Evolutionary conservation across 1,140 invertebrate species (phyloP).

Genomic region (Alviniconcha marisindica): DNA sequence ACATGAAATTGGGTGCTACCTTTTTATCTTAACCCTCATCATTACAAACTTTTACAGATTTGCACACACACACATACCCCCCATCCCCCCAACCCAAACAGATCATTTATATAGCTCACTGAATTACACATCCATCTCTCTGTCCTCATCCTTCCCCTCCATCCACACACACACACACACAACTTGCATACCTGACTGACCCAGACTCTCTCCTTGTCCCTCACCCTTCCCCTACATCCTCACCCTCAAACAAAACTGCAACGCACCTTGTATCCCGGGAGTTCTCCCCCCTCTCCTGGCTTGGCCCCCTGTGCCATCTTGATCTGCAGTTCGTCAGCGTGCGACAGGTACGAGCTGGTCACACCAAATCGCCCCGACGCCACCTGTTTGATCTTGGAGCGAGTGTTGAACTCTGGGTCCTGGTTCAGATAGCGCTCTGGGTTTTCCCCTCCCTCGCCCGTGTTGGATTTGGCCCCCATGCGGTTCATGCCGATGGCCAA

Average conservation of each 20-base stretch:
- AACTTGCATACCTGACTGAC: too few relatives aligned
- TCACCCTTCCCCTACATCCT: too few relatives aligned
- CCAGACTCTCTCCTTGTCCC: too few relatives aligned
- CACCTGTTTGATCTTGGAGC: slow-evolving; percentile 87
- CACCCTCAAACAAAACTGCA: not conserved
- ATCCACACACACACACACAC: too few relatives aligned
- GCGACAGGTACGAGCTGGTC: slow-evolving; percentile 96
- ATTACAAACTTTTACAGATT: too few relatives aligned
- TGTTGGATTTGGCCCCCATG: slow-evolving; percentile 97
- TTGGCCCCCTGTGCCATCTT: slow-evolving; percentile 78
- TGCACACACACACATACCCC: too few relatives aligned
- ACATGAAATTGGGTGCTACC: too few relatives aligned
- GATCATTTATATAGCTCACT: too few relatives aligned
- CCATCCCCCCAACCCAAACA: too few relatives aligned
- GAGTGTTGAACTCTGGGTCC: slow-evolving; percentile 83
- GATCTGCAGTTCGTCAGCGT: slow-evolving; percentile 83
- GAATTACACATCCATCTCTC: too few relatives aligned
- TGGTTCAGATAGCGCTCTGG: slow-evolving; percentile 86
- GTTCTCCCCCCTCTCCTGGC: slow-evolving; percentile 76
- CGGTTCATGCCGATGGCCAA: slow-evolving; percentile 98
- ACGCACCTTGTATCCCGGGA: slow-evolving; percentile 76
- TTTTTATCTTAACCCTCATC: too few relatives aligned
- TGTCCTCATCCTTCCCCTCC: too few relatives aligned
- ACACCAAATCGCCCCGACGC: slow-evolving; percentile 99
- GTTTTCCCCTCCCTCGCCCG: slow-evolving; percentile 94